A percentile compares a stretch with the other conserved stretches of the same genome.
Conservation (phyloP, 2,888 invertebrate species). For the Mythimna loreyi region DNA sequence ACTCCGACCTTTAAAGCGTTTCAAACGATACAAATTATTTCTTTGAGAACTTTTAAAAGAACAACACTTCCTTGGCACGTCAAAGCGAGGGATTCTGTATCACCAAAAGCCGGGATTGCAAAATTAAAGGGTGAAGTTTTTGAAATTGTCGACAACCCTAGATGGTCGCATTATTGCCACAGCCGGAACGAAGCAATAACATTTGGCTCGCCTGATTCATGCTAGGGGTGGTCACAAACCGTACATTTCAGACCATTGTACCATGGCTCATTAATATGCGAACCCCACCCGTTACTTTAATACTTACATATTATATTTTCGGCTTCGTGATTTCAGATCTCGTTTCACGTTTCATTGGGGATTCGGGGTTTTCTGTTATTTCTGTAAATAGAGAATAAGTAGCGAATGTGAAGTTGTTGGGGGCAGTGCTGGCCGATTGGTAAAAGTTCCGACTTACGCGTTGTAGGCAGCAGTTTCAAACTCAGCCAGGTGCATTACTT, state of each 20-base stretch:
- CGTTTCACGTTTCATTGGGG: slow-evolving; percentile 42
- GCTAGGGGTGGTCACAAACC: slow-evolving; percentile 58
- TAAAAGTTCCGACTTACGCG: too few species aligned
- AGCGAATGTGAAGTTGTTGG: too few species aligned
- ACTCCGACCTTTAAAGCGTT: slow-evolving; percentile 42
- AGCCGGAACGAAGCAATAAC: slow-evolving; percentile 57
- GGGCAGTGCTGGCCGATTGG: too few species aligned
- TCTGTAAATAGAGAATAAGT: slow-evolving; percentile 17
- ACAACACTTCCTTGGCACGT: slow-evolving; percentile 34
- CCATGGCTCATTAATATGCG: slow-evolving; percentile 63
- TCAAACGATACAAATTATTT: slow-evolving; percentile 55
- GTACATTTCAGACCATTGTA: slow-evolving; percentile 54
- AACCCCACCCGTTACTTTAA: slow-evolving; percentile 51
- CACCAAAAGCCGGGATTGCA: slow-evolving; percentile 12
- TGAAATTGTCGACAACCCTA: slow-evolving; percentile 42
- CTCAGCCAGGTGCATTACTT: too few species aligned
- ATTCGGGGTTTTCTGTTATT: neutral
- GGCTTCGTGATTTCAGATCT: slow-evolving; percentile 38
- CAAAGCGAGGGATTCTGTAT: slow-evolving; percentile 42
- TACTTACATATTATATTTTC: slow-evolving; percentile 57
- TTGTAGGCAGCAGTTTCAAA: too few species aligned
- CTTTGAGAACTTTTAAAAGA: slow-evolving; percentile 39
- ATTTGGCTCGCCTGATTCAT: slow-evolving; percentile 68
- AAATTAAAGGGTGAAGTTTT: slow-evolving; percentile 11
- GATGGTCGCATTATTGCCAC: slow-evolving; percentile 51